Base-by-base conservation (phyloP, 2,113 vertebrate species). In the Psettodes erumei region DNA sequence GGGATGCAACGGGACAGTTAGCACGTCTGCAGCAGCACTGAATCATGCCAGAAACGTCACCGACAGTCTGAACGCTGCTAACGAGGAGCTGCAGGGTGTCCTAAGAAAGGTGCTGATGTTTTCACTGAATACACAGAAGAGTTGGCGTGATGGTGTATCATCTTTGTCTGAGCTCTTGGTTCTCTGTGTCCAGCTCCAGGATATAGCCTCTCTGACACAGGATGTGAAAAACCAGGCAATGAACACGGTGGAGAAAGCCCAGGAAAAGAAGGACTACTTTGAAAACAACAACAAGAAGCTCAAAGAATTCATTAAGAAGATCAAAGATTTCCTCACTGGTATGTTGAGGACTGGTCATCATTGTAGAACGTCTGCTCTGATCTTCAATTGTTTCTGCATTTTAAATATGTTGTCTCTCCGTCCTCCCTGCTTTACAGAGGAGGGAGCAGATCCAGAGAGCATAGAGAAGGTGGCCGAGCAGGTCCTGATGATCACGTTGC, bases 311-410 rank as follows among this genome's bases (percentile, higher is more conserved):
- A 95, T 96, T 51, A 93, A 92, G 81, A 93, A 84, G 48, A 95
- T 97, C 86, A 95, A 89, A 91, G 91, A 93, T 73, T 96, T 97
- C 88, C 93, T 98, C 71, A 94, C 90, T 43, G 96, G 96, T 96
- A 51, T 8, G 56, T 56, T 11, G 2, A 19, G n/a, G n/a, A n/a
- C n/a, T n/a, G n/a, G n/a, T n/a, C n/a, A n/a, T n/a, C n/a, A n/a
- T n/a, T n/a, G n/a, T n/a, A n/a, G n/a, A n/a, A n/a, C n/a, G n/a
- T n/a, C n/a, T 42, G 19, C 21, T 13, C 27, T 28, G 8, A 6
- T 21, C 5, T 54, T 21, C 19, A 6, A 51, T 19, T 27, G 7
- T 53, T 11, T 1, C 43, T 63, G 38, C 1, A 16, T 56, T 23
- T 75, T 32, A 6, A 3, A 19, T 51, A 13, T 3, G 1, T 50